phyloP scores from a whole-genome alignment of 64 coral and sea anemone genomes.

The Stichodactyla mertensii region DNA sequence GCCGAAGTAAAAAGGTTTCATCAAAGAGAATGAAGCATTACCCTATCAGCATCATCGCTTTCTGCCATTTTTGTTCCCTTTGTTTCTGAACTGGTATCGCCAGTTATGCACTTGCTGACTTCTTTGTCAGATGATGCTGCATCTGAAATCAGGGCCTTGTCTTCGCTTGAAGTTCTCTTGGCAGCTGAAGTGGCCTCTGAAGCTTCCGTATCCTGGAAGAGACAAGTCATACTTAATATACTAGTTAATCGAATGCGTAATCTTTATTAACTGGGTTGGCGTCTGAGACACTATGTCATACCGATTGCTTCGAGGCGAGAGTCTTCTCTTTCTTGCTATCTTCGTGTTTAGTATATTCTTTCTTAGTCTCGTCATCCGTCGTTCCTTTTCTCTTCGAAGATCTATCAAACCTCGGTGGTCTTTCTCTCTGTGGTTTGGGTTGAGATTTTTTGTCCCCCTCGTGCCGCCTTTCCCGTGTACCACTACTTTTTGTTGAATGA shows the following conservation, averaged over 20 bases:
- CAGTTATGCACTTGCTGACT: neutral
- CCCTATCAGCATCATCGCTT: neutral
- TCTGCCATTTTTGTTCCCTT: neutral
- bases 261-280: too few relatives aligned
- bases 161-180: neutral
- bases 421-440: conserved; percentile 72
- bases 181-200: neutral
- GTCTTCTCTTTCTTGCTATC: neutral
- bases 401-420: conserved; percentile 76
- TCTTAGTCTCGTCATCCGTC: neutral
- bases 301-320: neutral
- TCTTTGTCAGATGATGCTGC: neutral
- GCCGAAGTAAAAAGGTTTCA: too few relatives aligned
- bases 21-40: neutral
- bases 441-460: conserved; percentile 51
- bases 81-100: neutral
- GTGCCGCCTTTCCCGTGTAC: neutral
- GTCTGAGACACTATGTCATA: neutral
- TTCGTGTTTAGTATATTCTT: neutral
- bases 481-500: neutral
- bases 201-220: neutral
- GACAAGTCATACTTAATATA: neutral
- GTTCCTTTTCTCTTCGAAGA: conserved; percentile 33
- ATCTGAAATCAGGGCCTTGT: neutral
- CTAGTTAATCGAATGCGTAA: neutral